phyloP scores from a whole-genome alignment of 2,113 vertebrate genomes.

The Tor tambroides region DNA sequence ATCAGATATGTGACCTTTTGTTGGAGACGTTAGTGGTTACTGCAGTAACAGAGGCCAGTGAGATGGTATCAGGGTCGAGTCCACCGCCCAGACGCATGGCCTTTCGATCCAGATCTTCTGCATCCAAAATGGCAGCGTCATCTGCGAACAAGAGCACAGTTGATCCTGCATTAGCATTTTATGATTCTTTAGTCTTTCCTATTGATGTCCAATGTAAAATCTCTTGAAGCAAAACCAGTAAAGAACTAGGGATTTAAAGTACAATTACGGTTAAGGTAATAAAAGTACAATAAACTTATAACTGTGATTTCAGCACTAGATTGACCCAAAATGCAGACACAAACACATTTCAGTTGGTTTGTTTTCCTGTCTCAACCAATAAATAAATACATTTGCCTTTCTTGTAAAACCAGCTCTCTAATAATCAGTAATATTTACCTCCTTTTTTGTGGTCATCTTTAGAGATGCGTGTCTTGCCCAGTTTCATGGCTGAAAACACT shows the following conservation, averaged over 20 bases:
- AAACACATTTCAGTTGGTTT: background rate
- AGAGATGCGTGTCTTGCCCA: slow-evolving; percentile 81
- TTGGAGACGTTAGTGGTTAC: slow-evolving; percentile 99
- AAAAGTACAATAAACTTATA: background rate
- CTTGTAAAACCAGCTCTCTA: background rate
- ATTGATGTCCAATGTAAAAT: background rate
- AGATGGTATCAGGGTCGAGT: slow-evolving; percentile 88
- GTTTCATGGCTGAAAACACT: slow-evolving; percentile 91
- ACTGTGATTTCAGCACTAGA: background rate
- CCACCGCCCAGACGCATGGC: slow-evolving; percentile 77
- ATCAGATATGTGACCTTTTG: slow-evolving; percentile 81
- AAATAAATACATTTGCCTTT: slow-evolving; percentile 4
- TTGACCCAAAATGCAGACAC: background rate
- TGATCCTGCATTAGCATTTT: background rate
- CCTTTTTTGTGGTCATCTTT: slow-evolving; percentile 83
- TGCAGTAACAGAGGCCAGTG: slow-evolving; percentile 92
- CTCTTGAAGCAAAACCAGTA: background rate
- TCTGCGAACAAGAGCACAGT: slow-evolving; percentile 72
- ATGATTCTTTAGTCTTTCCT: background rate
- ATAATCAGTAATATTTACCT: slow-evolving; percentile 69
- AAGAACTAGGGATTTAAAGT: background rate
- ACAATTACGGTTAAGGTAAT: background rate
- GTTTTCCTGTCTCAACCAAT: background rate
- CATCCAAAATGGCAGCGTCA: slow-evolving; percentile 89
- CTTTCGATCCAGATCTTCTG: slow-evolving; percentile 87